Evolutionary conservation across 2,797 vertebrate species (phyloP).

Genomic region (Dryobates pubescens): DNA sequence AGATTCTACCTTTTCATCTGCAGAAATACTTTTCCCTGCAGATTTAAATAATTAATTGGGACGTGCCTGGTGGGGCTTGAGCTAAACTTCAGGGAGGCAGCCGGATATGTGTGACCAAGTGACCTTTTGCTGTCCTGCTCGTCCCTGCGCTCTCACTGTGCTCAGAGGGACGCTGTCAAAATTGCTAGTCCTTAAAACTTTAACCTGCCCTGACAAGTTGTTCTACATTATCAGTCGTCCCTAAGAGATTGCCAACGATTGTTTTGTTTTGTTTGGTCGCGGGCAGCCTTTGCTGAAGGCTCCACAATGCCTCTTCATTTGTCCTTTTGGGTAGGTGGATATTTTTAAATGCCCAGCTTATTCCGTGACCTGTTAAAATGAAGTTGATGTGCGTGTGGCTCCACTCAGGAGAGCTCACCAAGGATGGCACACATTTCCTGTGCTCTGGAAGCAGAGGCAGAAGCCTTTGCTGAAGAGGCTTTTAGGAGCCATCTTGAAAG

Average conservation of each 20-base stretch:
- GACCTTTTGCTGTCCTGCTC: conserved; percentile 64
- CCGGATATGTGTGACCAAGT: conserved; percentile 52
- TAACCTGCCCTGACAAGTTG: conserved; percentile 67
- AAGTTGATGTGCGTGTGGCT: conserved; percentile 4
- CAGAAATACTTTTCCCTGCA: conserved; percentile 21
- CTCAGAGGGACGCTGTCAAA: conserved; percentile 70
- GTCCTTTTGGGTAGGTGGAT: conserved; percentile 54
- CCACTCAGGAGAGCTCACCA: background rate
- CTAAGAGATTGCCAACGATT: conserved; percentile 50
- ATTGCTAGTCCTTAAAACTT: conserved; percentile 70
- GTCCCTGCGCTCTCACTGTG: conserved; percentile 56
- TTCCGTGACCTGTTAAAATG: conserved; percentile 46
- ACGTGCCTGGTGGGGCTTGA: conserved; percentile 47
- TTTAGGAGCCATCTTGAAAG: background rate
- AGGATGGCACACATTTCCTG: background rate
- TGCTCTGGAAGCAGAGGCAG: background rate
- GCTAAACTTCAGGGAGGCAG: conserved; percentile 56
- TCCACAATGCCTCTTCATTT: background rate
- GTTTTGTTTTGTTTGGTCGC: conserved; percentile 62
- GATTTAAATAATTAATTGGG: conserved; percentile 71
- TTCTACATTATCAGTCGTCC: conserved; percentile 62
- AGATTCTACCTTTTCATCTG: background rate
- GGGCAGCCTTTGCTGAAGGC: conserved; percentile 61
- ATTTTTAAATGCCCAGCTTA: conserved; percentile 55
- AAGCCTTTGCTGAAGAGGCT: background rate